Evolutionary conservation across 2,888 invertebrate genomes (phyloP).

Genomic region (Drosophila dives): DNA sequence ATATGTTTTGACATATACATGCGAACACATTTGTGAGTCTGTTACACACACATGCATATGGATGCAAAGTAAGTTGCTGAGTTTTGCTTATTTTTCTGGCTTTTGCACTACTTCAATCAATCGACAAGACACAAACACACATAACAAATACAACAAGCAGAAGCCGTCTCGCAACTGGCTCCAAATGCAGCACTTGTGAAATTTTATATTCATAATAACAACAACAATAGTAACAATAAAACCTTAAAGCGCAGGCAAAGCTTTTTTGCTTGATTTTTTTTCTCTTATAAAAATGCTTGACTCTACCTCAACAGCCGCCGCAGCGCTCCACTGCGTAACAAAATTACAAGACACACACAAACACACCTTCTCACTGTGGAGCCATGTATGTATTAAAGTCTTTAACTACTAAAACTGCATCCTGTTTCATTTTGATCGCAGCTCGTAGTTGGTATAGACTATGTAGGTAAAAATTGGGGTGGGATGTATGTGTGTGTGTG

Average conservation of each 20-base stretch:
- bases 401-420: constrained; percentile 66
- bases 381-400: constrained; percentile 35
- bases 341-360: constrained; percentile 66
- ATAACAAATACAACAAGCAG: constrained; percentile 18
- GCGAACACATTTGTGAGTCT: not conserved
- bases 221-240: constrained; percentile 38
- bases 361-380: constrained; percentile 28
- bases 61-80: constrained; percentile 47
- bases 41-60: constrained; percentile 3
- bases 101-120: constrained; percentile 49
- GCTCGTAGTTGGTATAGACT: constrained; percentile 36
- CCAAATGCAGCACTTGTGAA: constrained; percentile 68
- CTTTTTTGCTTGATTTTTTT: constrained; percentile 48
- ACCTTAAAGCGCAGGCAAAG: constrained; percentile 62
- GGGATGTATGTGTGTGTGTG: constrained; percentile 17
- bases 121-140: constrained; percentile 36
- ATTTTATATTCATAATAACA: constrained; percentile 45
- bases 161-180: constrained; percentile 47
- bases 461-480: not conserved
- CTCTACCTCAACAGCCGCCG: constrained; percentile 63
- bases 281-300: constrained; percentile 54
- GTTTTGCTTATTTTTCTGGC: constrained; percentile 30
- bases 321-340: constrained; percentile 75
- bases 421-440: constrained; percentile 59
- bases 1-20: not conserved